A percentile compares a stretch with the other conserved stretches of the same genome.
phyloP scores from a whole-genome alignment of 2,113 vertebrate species.

The Trachemys scripta region DNA sequence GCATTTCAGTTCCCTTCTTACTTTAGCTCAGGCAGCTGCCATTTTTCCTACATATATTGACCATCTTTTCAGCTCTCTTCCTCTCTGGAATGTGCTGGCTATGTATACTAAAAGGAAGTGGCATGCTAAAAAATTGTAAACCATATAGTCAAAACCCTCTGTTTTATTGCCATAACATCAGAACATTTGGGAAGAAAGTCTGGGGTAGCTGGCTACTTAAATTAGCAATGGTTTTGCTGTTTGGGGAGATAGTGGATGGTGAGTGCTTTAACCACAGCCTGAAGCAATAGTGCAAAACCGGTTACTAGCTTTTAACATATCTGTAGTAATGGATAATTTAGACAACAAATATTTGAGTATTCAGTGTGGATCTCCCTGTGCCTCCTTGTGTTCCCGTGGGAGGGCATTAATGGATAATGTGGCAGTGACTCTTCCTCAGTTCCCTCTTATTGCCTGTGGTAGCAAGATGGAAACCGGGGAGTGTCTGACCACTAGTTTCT shows the following conservation, averaged over 20 bases:
- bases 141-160: background rate
- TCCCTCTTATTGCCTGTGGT: no score
- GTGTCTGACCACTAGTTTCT: no score
- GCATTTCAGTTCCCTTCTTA: accelerated
- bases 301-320: background rate
- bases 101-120: background rate
- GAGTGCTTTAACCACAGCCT: background rate
- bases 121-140: background rate
- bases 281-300: accelerated
- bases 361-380: no score
- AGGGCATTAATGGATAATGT: no score
- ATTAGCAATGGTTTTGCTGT: background rate
- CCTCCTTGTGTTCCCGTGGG: no score
- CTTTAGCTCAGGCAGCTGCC: accelerated
- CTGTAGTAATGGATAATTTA: no score
- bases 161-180: background rate
- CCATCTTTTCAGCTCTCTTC: background rate
- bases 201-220: background rate
- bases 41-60: background rate
- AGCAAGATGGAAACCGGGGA: no score
- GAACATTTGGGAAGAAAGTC: background rate
- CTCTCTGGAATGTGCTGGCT: slow-evolving; percentile 20
- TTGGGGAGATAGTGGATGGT: accelerated
- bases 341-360: no score
- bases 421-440: no score